A percentile compares a stretch with the other conserved stretches of the same genome.
Evolutionary conservation across 2,797 vertebrate species (phyloP).

Genomic region (Phataginus tricuspis): DNA sequence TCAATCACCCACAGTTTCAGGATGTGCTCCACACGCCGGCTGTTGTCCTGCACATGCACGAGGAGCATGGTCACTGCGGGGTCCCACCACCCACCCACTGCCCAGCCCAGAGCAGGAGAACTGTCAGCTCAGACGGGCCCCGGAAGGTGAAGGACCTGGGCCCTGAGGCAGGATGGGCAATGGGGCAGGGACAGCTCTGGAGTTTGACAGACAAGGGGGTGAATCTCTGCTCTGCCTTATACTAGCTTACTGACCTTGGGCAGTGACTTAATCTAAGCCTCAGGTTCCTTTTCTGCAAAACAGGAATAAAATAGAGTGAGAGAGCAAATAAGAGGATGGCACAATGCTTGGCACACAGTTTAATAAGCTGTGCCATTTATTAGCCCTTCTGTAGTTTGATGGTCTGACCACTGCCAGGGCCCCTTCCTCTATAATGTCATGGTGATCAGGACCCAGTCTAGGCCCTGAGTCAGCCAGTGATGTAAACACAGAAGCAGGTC

Average conservation of each 20-base stretch:
- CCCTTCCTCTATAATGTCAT: not conserved
- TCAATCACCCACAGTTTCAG: conserved; percentile 98
- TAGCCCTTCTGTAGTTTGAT: not conserved
- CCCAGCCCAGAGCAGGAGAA: not conserved
- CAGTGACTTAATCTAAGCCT: not conserved
- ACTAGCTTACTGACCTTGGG: accelerated
- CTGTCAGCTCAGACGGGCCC: not conserved
- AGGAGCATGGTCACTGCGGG: conserved; percentile 52
- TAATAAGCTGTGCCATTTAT: too few relatives aligned
- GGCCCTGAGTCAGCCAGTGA: not conserved
- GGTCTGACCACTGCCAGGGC: not conserved
- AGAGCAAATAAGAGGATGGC: not conserved
- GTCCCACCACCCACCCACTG: not conserved
- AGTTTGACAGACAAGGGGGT: not conserved
- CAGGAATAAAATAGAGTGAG: not conserved
- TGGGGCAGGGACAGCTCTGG: not conserved
- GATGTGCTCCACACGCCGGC: conserved; percentile 96
- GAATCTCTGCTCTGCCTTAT: not conserved
- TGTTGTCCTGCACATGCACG: conserved; percentile 93
- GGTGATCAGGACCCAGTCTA: not conserved
- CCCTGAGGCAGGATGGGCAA: not conserved
- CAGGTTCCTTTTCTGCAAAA: not conserved
- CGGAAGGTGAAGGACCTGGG: too few relatives aligned
- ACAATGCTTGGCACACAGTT: accelerated
- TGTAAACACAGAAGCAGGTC: not conserved